Percentiles rank a stretch among this genome's conserved stretches.
phyloP scores from a whole-genome alignment of 2,888 invertebrate species.

The Endotricha flammealis region DNA sequence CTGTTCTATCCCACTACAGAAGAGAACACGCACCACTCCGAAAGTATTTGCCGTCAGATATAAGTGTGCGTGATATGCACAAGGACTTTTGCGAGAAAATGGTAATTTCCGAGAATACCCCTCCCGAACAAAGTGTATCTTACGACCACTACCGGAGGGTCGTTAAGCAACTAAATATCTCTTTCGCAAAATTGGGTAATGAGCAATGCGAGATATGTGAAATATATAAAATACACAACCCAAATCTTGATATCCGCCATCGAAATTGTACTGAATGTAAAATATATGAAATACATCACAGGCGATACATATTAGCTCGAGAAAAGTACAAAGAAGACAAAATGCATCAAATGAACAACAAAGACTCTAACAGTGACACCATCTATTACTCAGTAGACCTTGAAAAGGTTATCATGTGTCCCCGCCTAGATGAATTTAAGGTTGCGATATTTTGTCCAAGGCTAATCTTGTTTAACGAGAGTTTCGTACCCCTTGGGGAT shows the following conservation, averaged over 20 bases:
- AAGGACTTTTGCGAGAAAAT: constrained; percentile 8
- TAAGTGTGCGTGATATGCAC: constrained; percentile 5
- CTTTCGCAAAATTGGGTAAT: neutral
- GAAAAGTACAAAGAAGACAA: no score
- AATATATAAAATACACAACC: no score
- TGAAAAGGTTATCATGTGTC: constrained; percentile 22
- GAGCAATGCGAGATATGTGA: no score
- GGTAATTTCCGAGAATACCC: no score
- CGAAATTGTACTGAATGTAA: no score
- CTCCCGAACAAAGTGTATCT: constrained; percentile 8
- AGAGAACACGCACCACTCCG: constrained; percentile 9
- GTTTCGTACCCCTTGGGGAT: constrained; percentile 20
- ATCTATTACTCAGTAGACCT: constrained; percentile 15
- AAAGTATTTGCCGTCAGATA: constrained; percentile 9
- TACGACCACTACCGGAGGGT: constrained; percentile 12
- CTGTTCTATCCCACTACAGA: constrained; percentile 7
- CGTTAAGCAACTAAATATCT: constrained; percentile 13
- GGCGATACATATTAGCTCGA: no score
- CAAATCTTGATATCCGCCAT: no score
- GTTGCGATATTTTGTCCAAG: constrained; percentile 19
- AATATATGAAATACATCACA: no score
- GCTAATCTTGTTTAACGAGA: constrained; percentile 20
- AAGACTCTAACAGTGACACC: no score
- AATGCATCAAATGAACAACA: no score
- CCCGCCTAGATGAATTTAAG: constrained; percentile 20